Evolutionary conservation across 2,888 invertebrate species (phyloP), one percentile per base, ranked within the genome.

Genomic region (Eurytoma adleriae): DNA sequence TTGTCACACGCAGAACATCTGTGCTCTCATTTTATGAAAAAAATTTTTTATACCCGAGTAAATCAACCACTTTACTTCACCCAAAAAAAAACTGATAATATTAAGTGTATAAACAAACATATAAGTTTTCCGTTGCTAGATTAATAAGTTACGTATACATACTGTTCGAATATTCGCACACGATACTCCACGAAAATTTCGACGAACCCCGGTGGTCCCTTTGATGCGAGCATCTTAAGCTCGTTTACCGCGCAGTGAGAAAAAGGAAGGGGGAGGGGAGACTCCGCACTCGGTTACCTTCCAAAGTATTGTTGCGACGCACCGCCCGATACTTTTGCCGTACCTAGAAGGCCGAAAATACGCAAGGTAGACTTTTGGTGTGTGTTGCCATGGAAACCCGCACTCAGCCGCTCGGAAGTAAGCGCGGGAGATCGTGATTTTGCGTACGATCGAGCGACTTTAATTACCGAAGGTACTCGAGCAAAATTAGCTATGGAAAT

Each of bases 321-420:
- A 64, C 10, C 64, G 78, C 57, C 79, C 83, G 81, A 81, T 83
- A 81, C 81, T 81, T 83, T 81, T 78, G 67, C 79, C 74, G 69
- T 71, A 56, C 54, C 69, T 70, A 69, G n/a, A 12, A n/a, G 16
- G 54, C 85, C 83, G 84, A 86, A 71, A 85, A 87, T 87, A 86
- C 87, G 86, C 40, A 84, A 86, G 86, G 82, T 84, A n/a, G 0
- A 54, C 3, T 85, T 40, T 40, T 10, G 40, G 85, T 86, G 83
- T 83, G 85, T 85, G 87, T 87, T 88, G 85, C 88, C 85, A 87
- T 87, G 86, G 87, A 83, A 83, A 87, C 86, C 77, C 64, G 80
- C 68, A 78, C 70, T 83, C 67, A 71, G 76, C 84, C 82, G 82
- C 78, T 81, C 83, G 85, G 82, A 85, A 82, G 81, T 83, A 85